phyloP scores from a whole-genome alignment of 2,888 invertebrate genomes.

The Drosophila picticornis region DNA sequence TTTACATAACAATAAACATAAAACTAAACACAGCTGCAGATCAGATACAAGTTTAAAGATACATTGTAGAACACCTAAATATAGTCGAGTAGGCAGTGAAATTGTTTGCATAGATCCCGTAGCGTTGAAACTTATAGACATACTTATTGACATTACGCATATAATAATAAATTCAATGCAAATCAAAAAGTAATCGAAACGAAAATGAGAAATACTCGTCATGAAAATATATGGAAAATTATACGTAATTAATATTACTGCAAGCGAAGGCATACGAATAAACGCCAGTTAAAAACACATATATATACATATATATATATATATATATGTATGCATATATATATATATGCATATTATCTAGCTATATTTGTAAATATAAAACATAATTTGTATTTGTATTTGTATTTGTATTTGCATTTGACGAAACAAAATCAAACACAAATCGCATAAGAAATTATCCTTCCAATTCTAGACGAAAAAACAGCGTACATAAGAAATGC shows the following conservation, averaged over 20 bases:
- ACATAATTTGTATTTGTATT: constrained; percentile 23
- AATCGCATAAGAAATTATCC: constrained; percentile 66
- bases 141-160: constrained; percentile 10
- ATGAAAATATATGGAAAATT: constrained; percentile 28
- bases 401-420: constrained; percentile 38
- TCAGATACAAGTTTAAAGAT: constrained; percentile 20
- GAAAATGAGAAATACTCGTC: constrained; percentile 23
- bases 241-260: constrained; percentile 74
- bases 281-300: constrained; percentile 13
- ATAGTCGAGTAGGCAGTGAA: constrained; percentile 59
- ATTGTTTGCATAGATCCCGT: constrained; percentile 68
- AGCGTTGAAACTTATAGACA: constrained; percentile 32
- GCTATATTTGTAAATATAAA: constrained; percentile 53
- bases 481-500: constrained; percentile 5
- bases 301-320: background rate
- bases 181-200: constrained; percentile 24
- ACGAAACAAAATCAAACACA: constrained; percentile 53
- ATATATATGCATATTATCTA: constrained; percentile 11
- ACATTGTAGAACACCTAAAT: constrained; percentile 21
- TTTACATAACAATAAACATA: constrained; percentile 39
- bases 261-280: constrained; percentile 30
- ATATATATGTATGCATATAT: background rate
- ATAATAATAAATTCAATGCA: background rate
- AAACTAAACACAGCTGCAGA: constrained; percentile 17
- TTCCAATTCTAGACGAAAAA: constrained; percentile 59